Evolutionary conservation across 1,140 invertebrate genomes (phyloP), one percentile per base, ranked within the genome.

Genomic region (Arctopsyche grandis): DNA sequence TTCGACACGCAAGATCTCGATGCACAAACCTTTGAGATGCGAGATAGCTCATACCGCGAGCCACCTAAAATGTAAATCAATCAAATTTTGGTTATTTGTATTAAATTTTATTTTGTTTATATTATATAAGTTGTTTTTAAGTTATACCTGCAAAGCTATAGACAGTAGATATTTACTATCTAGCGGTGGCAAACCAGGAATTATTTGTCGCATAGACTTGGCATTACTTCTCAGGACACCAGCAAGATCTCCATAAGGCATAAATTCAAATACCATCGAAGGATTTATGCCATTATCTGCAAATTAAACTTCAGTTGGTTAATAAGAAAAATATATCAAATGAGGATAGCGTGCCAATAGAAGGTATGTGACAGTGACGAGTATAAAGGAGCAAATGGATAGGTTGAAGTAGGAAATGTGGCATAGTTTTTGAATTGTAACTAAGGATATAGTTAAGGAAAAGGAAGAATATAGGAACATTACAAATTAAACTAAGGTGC

Each of bases 261-360:
- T 98, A 83, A 93, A 97, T 85, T 98, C 96, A 84, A 97, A 98
- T 1, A 98, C 91, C 95, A 98, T 97, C 92, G 95, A 97, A 0
- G 96, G 96, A 80, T 91, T 93, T 29, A 91, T 90, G 9, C 86
- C 90, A 0, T 88, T 88, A 69, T 94, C 95, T 92, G 88, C 84
- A 88, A 85, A 76, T 26, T 29, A 21, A 19, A 75, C 21, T 24
- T 52, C 12, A 12, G n/a, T n/a, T n/a, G n/a, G n/a, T n/a, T n/a
- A n/a, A 74, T 7, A 74, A 74, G 48, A 48, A 46, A n/a, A 70
- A 9, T n/a, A n/a, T n/a, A n/a, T n/a, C n/a, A n/a, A n/a, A n/a
- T n/a, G n/a, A n/a, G 19, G 60, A n/a, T 10, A 9, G 19, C 9
- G 12, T 48, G 46, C 46, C 46, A 48, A 48, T 9, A 48, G n/a